These are phyloP conservation scores for Parelbella ahira DNA, from an alignment of 2,888 invertebrate species.

Conservation along the genomic window DNA sequence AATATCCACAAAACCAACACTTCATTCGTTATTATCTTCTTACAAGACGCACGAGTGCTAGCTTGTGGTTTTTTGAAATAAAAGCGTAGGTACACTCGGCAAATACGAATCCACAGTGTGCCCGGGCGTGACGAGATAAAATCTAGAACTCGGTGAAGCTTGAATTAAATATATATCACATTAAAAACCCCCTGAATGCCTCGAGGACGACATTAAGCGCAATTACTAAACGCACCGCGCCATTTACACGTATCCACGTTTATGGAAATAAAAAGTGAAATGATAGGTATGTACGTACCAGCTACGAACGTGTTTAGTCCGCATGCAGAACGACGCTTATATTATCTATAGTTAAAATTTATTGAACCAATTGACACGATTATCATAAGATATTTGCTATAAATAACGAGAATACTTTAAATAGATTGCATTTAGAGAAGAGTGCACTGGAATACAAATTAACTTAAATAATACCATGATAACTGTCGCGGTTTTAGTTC, in stretches of 20 bases:
- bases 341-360: too few relatives aligned
- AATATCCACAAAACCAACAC: slow-evolving; percentile 35
- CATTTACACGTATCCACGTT: slow-evolving; percentile 13
- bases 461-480: too few relatives aligned
- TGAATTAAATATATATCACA: slow-evolving; percentile 70
- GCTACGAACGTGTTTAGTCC: slow-evolving; percentile 16
- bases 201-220: slow-evolving; percentile 66
- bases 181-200: slow-evolving; percentile 69
- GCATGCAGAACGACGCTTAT: neutral
- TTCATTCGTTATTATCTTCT: slow-evolving; percentile 38
- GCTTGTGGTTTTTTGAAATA: slow-evolving; percentile 53
- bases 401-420: too few relatives aligned
- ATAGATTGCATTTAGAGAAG: too few relatives aligned
- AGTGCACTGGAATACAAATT: too few relatives aligned
- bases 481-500: too few relatives aligned
- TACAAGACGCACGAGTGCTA: slow-evolving; percentile 54
- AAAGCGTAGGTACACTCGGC: slow-evolving; percentile 46
- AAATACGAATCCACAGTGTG: slow-evolving; percentile 60
- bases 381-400: too few relatives aligned
- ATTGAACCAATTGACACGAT: too few relatives aligned
- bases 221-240: slow-evolving; percentile 44
- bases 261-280: slow-evolving; percentile 19
- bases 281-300: too few relatives aligned
- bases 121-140: slow-evolving; percentile 73
- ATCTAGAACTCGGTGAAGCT: slow-evolving; percentile 63